phyloP scores from a whole-genome alignment of 2,888 invertebrate genomes.

The Caenorhabditis wallacei region DNA sequence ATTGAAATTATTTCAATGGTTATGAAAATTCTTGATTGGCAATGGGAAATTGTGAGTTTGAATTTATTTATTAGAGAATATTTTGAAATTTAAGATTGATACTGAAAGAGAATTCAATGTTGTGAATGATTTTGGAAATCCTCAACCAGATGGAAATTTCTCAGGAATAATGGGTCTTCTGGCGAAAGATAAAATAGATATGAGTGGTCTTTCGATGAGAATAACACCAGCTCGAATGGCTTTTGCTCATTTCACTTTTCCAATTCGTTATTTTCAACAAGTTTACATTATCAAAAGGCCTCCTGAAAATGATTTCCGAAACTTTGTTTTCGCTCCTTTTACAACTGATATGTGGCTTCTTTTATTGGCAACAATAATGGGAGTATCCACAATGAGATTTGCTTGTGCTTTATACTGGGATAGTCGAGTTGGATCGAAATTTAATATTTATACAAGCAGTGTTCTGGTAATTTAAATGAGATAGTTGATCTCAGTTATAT shows the following conservation, averaged over 20 bases:
- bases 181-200: slow-evolving; percentile 71
- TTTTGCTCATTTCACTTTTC: slow-evolving; percentile 74
- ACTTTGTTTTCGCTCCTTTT: slow-evolving; percentile 73
- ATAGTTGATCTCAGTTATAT: neutral
- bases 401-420: slow-evolving; percentile 67
- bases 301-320: slow-evolving; percentile 69
- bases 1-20: slow-evolving; percentile 73
- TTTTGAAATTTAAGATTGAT: slow-evolving; percentile 58
- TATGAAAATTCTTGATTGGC: slow-evolving; percentile 75
- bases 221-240: slow-evolving; percentile 72
- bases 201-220: slow-evolving; percentile 73
- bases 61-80: neutral
- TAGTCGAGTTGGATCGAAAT: slow-evolving; percentile 61
- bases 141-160: slow-evolving; percentile 67
- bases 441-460: slow-evolving; percentile 66
- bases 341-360: slow-evolving; percentile 69
- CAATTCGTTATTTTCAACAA: slow-evolving; percentile 74
- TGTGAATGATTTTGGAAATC: slow-evolving; percentile 70
- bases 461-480: slow-evolving; percentile 51
- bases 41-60: slow-evolving; percentile 73
- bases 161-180: slow-evolving; percentile 74
- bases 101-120: slow-evolving; percentile 67
- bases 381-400: slow-evolving; percentile 65
- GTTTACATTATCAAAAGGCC: slow-evolving; percentile 72
- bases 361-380: slow-evolving; percentile 66